phyloP scores from a whole-genome alignment of 1,140 invertebrate genomes.

The Aphaenogaster rudis region DNA sequence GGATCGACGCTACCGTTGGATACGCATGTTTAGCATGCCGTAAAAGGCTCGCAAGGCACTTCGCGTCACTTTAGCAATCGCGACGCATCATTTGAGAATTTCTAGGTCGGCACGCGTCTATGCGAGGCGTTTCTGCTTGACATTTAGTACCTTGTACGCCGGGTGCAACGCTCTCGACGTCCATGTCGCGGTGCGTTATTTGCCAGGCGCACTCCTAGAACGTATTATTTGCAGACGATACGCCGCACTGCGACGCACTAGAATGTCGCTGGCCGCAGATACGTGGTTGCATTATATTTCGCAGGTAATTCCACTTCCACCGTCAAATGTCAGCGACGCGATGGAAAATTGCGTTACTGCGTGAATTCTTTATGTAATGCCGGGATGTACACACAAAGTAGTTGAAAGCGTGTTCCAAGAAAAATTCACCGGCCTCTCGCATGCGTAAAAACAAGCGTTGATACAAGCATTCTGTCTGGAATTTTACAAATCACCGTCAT shows the following conservation, averaged over 20 bases:
- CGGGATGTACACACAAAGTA: neutral
- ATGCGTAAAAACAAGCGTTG: neutral
- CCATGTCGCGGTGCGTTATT: constrained; percentile 33
- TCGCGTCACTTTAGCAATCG: constrained; percentile 29
- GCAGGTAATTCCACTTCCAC: constrained; percentile 28
- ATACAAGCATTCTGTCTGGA: neutral
- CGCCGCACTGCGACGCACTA: constrained; percentile 18
- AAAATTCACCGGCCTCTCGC: neutral
- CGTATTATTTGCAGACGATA: constrained; percentile 58
- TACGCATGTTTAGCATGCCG: neutral
- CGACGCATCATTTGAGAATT: constrained; percentile 43
- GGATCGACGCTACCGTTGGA: neutral
- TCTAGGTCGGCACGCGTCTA: constrained; percentile 35
- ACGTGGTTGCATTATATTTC: constrained; percentile 52
- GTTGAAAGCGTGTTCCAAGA: neutral
- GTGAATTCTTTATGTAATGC: constrained; percentile 26
- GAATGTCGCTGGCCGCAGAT: constrained; percentile 34
- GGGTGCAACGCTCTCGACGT: constrained; percentile 22
- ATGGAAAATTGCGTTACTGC: constrained; percentile 32
- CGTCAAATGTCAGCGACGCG: constrained; percentile 65
- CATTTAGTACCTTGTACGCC: constrained; percentile 63
- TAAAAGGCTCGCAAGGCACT: neutral
- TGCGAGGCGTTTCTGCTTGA: constrained; percentile 53
- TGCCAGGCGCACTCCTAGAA: constrained; percentile 53
- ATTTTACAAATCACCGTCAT: neutral